Percentiles rank a stretch among this genome's conserved stretches.
phyloP scores from a whole-genome alignment of 1,140 invertebrate species.

The Drosophila tropicalis region DNA sequence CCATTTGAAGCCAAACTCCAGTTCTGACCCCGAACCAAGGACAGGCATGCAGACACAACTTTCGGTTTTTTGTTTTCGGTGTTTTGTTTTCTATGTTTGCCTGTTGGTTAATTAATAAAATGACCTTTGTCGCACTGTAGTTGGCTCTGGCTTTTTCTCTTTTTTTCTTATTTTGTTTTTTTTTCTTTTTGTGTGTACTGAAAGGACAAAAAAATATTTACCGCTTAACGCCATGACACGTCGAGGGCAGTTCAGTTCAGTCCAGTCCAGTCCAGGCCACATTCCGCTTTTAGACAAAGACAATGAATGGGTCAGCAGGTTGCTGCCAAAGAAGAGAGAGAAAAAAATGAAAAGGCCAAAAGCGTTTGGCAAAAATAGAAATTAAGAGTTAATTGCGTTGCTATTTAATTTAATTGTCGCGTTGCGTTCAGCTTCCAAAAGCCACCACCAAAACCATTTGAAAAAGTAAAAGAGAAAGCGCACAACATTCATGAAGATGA shows the following conservation, averaged over 20 bases:
- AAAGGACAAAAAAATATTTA: slow-evolving; percentile 38
- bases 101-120: slow-evolving; percentile 77
- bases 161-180: slow-evolving; percentile 10
- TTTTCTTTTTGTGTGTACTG: slow-evolving; percentile 4
- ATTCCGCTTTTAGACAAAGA: slow-evolving; percentile 30
- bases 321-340: neutral
- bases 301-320: slow-evolving; percentile 64
- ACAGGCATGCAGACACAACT: slow-evolving; percentile 30
- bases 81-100: slow-evolving; percentile 19
- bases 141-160: slow-evolving; percentile 28
- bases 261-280: neutral
- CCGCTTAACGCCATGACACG: slow-evolving; percentile 33
- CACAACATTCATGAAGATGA: slow-evolving; percentile 36
- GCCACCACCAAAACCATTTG: slow-evolving; percentile 8
- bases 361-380: slow-evolving; percentile 62
- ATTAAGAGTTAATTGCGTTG: slow-evolving; percentile 79
- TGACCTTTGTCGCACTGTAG: slow-evolving; percentile 61
- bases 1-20: slow-evolving; percentile 1
- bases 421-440: slow-evolving; percentile 49
- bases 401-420: slow-evolving; percentile 79
- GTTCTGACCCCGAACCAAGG: slow-evolving; percentile 1
- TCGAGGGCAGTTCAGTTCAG: neutral
- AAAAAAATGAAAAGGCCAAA: slow-evolving; percentile 30
- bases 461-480: neutral
- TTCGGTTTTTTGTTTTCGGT: neutral